These are phyloP conservation scores for Drosophila quasianomalipes DNA, from an alignment of 2,888 invertebrate species.

Conservation along the genomic window DNA sequence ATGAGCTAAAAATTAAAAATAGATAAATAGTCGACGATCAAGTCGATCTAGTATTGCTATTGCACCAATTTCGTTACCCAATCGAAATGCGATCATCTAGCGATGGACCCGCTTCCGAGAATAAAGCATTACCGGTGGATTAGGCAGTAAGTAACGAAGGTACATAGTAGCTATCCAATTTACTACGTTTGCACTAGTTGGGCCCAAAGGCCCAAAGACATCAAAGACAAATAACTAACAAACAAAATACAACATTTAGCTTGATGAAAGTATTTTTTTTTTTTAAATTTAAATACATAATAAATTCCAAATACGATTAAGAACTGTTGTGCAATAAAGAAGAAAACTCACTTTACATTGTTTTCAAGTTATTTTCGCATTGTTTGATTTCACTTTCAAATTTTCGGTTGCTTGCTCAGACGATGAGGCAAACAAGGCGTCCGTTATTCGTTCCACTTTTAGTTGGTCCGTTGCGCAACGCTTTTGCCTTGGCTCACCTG, in stretches of 20 bases:
- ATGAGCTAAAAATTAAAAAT: not conserved
- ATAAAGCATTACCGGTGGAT: not conserved
- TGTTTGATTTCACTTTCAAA: slow-evolving; percentile 79
- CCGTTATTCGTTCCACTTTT: slow-evolving; percentile 13
- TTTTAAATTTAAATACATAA: not conserved
- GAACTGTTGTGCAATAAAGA: not conserved
- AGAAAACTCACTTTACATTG: slow-evolving; percentile 56
- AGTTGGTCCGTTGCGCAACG: slow-evolving; percentile 21
- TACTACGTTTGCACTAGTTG: too few relatives aligned
- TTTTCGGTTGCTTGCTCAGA: slow-evolving; percentile 66
- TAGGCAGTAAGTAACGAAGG: not conserved
- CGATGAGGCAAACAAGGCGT: slow-evolving; percentile 44
- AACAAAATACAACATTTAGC: not conserved
- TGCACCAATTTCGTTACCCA: not conserved
- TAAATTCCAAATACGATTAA: not conserved
- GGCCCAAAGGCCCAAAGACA: not conserved
- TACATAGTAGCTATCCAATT: not conserved
- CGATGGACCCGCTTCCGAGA: not conserved
- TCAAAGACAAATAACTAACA: not conserved
- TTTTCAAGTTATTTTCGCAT: slow-evolving; percentile 77
- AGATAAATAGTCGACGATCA: not conserved
- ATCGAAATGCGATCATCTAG: not conserved
- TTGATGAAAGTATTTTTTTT: not conserved
- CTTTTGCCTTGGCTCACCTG: slow-evolving; percentile 47
- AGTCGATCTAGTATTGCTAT: not conserved